These are phyloP conservation scores for Molossus molossus DNA, from an alignment of 2,797 vertebrate genomes.

Conservation along the genomic window DNA sequence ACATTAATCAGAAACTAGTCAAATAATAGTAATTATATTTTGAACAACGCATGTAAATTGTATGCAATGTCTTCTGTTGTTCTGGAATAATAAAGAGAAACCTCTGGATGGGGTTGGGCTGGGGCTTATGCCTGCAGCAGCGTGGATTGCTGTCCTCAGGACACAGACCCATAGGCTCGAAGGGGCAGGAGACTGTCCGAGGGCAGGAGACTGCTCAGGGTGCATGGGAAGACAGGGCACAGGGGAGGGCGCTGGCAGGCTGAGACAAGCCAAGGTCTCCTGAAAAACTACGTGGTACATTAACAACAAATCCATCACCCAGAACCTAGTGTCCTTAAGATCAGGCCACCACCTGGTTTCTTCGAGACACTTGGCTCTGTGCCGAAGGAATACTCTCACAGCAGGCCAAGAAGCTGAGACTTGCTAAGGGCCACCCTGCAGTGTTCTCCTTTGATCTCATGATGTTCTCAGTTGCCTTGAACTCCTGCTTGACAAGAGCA, in stretches of 20 bases:
- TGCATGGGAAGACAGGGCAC: not conserved
- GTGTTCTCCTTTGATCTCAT: slow-evolving; percentile 68
- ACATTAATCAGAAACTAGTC: slow-evolving; percentile 40
- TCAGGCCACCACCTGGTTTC: slow-evolving; percentile 34
- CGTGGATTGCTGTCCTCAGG: not conserved
- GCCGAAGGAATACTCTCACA: slow-evolving; percentile 62
- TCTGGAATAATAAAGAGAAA: slow-evolving; percentile 12
- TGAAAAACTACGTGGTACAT: slow-evolving; percentile 38
- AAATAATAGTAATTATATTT: slow-evolving; percentile 35
- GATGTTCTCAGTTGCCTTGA: slow-evolving; percentile 51
- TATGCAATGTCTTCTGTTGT: not conserved
- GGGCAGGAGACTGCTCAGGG: not conserved
- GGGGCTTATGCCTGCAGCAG: not conserved
- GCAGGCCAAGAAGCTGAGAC: slow-evolving; percentile 60
- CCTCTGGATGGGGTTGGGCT: not conserved
- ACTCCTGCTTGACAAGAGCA: slow-evolving; percentile 46
- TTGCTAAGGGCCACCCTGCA: slow-evolving; percentile 51
- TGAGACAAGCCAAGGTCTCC: not conserved
- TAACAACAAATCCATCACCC: slow-evolving; percentile 36
- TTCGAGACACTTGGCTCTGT: slow-evolving; percentile 58
- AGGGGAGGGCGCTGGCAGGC: not conserved
- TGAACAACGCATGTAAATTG: not conserved
- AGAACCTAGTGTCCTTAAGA: not conserved
- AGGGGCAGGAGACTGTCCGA: not conserved
- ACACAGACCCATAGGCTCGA: not conserved